Percentiles rank a stretch among this genome's conserved stretches.
phyloP scores from a whole-genome alignment of 2,113 vertebrate genomes.

The Podarcis cretensis region DNA sequence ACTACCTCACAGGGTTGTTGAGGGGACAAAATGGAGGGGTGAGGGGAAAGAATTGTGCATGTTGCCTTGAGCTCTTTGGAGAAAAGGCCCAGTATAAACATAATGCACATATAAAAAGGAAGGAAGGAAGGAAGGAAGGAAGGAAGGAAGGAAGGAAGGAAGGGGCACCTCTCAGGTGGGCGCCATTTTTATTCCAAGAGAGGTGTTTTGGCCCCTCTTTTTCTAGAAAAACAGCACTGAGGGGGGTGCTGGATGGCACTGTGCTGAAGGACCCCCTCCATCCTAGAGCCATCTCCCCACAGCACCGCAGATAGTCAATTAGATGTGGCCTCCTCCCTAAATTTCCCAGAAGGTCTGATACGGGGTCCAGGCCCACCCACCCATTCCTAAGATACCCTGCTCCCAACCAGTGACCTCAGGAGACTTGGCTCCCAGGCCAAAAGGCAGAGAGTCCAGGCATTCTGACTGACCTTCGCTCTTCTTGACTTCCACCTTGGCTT shows the following conservation, averaged over 20 bases:
- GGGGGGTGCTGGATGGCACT: not conserved
- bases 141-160: no score
- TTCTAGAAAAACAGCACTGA: no score
- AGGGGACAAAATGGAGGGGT: not conserved
- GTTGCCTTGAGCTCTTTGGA: not conserved
- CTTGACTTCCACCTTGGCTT: conserved; percentile 85
- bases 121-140: no score
- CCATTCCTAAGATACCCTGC: not conserved
- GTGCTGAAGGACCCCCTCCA: not conserved
- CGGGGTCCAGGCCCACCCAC: not conserved
- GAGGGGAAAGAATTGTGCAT: not conserved
- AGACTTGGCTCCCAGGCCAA: fast-evolving
- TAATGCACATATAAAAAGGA: no score
- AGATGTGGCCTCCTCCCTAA: not conserved
- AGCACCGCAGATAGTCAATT: not conserved
- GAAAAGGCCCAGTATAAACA: no score
- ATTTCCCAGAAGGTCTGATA: not conserved
- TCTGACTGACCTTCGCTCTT: conserved; percentile 82
- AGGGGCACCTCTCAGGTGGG: no score
- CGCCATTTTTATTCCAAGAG: no score
- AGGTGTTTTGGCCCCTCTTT: no score
- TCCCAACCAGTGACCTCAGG: not conserved
- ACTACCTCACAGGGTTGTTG: not conserved
- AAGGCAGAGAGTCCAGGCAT: fast-evolving
- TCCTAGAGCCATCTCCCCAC: not conserved